Conservation (phyloP, 2,888 invertebrate species). For the Melipona beecheii region DNA sequence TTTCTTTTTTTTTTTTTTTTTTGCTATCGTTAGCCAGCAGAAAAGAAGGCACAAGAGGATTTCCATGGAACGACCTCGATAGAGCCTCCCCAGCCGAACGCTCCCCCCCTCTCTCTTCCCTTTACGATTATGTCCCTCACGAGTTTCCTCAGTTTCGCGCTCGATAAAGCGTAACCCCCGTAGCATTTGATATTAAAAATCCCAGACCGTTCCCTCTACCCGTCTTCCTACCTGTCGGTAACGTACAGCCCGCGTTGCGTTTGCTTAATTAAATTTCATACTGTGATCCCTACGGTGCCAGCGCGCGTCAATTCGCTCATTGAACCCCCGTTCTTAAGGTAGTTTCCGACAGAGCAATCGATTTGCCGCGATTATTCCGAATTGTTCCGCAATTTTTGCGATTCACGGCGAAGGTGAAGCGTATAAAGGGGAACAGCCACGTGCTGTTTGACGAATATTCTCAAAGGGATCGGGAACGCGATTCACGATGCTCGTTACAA, state of each 20-base stretch:
- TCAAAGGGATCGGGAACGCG: conserved; percentile 29
- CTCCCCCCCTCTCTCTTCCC: background rate
- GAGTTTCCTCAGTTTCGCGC: conserved; percentile 40
- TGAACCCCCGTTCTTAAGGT: conserved; percentile 20
- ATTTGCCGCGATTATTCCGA: background rate
- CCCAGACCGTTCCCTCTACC: background rate
- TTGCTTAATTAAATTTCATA: conserved; percentile 53
- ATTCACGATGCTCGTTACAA: background rate
- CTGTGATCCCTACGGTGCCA: background rate
- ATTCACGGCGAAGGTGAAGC: background rate
- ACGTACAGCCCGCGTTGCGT: conserved; percentile 14
- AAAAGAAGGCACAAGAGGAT: background rate
- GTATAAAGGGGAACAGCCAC: conserved; percentile 42
- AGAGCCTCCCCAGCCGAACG: background rate
- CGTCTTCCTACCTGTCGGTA: background rate
- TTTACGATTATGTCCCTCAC: conserved; percentile 37
- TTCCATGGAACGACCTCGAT: background rate
- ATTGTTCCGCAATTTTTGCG: background rate
- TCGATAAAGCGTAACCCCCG: conserved; percentile 28
- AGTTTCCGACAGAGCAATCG: conserved; percentile 21
- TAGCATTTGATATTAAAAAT: conserved; percentile 47
- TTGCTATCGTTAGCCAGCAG: conserved; percentile 5
- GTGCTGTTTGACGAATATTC: conserved; percentile 34
- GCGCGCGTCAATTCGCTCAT: conserved; percentile 26
- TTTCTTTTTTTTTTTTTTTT: background rate